A percentile compares a stretch with the other conserved stretches of the same genome.
These are phyloP conservation scores for Eulemur albifrons DNA, from an alignment of 2,797 vertebrate genomes.

Conservation along the genomic window DNA sequence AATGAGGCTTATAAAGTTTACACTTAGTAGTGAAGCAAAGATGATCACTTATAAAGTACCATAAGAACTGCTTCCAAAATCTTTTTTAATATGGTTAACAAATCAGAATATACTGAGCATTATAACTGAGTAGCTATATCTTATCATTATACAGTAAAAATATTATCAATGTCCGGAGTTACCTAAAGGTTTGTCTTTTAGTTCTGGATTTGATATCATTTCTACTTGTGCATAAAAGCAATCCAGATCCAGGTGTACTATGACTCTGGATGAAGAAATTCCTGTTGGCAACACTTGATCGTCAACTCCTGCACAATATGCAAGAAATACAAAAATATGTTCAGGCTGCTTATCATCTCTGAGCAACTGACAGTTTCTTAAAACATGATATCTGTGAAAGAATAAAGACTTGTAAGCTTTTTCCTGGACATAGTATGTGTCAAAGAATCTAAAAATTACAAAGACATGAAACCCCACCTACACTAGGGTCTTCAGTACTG, in stretches of 20 bases:
- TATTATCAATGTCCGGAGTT: conserved; percentile 19
- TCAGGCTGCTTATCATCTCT: neutral
- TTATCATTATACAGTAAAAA: neutral
- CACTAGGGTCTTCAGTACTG: neutral
- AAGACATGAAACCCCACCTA: neutral
- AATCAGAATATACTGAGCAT: neutral
- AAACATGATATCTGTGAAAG: neutral
- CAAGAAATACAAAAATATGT: neutral
- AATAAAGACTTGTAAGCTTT: neutral
- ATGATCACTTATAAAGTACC: neutral
- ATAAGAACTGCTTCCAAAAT: conserved; percentile 8
- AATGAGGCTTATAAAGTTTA: neutral
- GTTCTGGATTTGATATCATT: conserved; percentile 91
- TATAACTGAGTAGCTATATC: neutral
- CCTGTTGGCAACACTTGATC: neutral
- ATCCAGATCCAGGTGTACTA: conserved; percentile 93
- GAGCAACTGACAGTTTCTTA: neutral
- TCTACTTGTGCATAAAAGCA: conserved; percentile 97
- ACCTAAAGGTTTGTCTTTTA: conserved; percentile 92
- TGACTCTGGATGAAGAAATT: conserved; percentile 79
- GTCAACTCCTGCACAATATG: conserved; percentile 1
- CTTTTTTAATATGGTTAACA: neutral
- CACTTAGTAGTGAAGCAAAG: neutral
- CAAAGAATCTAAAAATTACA: neutral
- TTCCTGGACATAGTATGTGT: neutral